Base-by-base conservation (phyloP, 2,888 invertebrate genomes). In the Apodemia zela region DNA sequence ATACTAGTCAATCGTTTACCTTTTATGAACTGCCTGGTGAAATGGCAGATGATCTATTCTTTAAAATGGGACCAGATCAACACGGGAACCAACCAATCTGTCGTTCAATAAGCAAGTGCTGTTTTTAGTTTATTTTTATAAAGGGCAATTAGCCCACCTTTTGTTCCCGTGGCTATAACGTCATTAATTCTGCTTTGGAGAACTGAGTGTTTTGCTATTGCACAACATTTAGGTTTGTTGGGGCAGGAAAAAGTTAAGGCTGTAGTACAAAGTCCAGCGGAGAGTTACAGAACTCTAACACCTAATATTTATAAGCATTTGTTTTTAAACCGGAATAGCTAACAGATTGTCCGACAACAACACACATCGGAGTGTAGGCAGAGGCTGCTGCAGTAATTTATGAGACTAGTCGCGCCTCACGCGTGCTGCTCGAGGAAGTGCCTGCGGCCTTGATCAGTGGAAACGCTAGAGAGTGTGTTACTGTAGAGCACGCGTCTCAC, bases 371-470 rank as follows among this genome's bases (percentile, higher is more conserved):
- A 54, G 54, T 54, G 54, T 54, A 54, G 54, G 54, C 8, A 54
- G 54, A 51, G 51, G 11, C 45, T 54, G 7, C 29, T 54, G 54
- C 54, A 29, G 25, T 57, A 57, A 57, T 57, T 57, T 57, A 57
- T 57, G 54, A 29, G 54, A 57, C 25, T 54, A 29, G 54, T 13
- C 21, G 25, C 54, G 29, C 11, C 54, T 15, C 21, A 29, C 54
- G 45, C 45, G 73, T 72, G 75, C 66, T 60, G 57, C 63, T 69
- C 66, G 60, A 74, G 75, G 75, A 75, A 76, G 74, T 75, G 69
- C 68, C 65, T 59, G 67, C 68, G 77, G 66, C 80, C 80, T 79
- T 79, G 78, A 70, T 60, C 29, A 57, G 25, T 29, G 7, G 25
- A 15, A 13, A 29, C 25, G 4, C 7, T 57, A 25, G 29, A 57